These are phyloP conservation scores for Clarias magur DNA, from an alignment of 2,113 vertebrate genomes.

Conservation along the genomic window DNA sequence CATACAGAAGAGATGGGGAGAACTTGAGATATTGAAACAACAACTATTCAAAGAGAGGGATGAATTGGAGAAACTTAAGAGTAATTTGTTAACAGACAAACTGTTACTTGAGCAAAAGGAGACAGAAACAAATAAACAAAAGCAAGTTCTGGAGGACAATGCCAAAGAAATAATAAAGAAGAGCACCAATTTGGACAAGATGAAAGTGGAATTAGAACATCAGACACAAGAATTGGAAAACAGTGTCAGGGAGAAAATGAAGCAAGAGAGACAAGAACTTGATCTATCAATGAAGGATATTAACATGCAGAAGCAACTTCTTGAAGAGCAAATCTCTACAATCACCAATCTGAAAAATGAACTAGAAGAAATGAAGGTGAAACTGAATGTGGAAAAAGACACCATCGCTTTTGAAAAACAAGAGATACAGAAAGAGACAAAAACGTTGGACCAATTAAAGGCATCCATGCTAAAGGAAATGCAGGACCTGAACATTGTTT, in stretches of 20 bases:
- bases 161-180: neutral
- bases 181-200: slow-evolving; percentile 23
- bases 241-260: neutral
- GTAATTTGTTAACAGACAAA: neutral
- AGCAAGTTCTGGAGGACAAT: neutral
- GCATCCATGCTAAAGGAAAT: neutral
- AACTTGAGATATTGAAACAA: slow-evolving; percentile 3
- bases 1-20: neutral
- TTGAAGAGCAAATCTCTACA: neutral
- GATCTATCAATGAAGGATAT: neutral
- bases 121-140: neutral
- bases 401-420: neutral
- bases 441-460: neutral
- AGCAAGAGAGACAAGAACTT: slow-evolving; percentile 19
- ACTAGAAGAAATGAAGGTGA: slow-evolving; percentile 14
- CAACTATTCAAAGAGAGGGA: neutral
- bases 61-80: slow-evolving; percentile 25
- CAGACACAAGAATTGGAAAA: neutral
- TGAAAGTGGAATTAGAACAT: slow-evolving; percentile 30
- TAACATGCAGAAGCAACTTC: no score
- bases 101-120: neutral
- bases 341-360: neutral
- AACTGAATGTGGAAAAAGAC: neutral
- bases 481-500: neutral
- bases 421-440: slow-evolving; percentile 2